Evolutionary conservation across 1,140 invertebrate species (phyloP).

Genomic region (Formica exsecta): DNA sequence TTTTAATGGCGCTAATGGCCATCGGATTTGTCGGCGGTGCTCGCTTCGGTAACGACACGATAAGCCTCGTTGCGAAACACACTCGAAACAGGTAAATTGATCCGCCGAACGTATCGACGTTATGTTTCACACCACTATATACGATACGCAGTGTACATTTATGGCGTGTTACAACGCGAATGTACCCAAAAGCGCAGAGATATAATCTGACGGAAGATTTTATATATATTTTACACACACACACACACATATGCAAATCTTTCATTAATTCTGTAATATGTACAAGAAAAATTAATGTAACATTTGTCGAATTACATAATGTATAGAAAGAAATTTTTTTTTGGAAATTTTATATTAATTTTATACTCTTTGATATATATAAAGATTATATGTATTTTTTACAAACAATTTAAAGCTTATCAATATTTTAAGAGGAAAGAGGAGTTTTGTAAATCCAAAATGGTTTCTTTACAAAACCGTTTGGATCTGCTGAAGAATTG

Average conservation of each 20-base stretch:
- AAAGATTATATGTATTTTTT: not conserved
- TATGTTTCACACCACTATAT: conserved; percentile 5
- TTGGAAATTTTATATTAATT: not conserved
- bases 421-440: not conserved
- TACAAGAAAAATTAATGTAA: not conserved
- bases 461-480: not conserved
- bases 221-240: not conserved
- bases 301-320: not conserved
- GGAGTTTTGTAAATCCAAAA: not conserved
- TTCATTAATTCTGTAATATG: too few species aligned
- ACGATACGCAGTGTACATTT: conserved; percentile 1
- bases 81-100: conserved; percentile 57
- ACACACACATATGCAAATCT: not conserved
- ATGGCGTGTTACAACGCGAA: not conserved
- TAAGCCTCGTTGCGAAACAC: conserved; percentile 59
- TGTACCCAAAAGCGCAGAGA: not conserved
- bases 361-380: not conserved
- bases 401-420: not conserved
- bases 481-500: not conserved
- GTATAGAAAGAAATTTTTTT: too few species aligned
- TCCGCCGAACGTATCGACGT: conserved; percentile 54
- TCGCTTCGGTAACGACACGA: conserved; percentile 48
- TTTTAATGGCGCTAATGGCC: conserved; percentile 59
- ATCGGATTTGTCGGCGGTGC: conserved; percentile 46
- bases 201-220: not conserved